Conservation (phyloP, 2,113 vertebrate genomes). For the Otolemur garnettii region DNA sequence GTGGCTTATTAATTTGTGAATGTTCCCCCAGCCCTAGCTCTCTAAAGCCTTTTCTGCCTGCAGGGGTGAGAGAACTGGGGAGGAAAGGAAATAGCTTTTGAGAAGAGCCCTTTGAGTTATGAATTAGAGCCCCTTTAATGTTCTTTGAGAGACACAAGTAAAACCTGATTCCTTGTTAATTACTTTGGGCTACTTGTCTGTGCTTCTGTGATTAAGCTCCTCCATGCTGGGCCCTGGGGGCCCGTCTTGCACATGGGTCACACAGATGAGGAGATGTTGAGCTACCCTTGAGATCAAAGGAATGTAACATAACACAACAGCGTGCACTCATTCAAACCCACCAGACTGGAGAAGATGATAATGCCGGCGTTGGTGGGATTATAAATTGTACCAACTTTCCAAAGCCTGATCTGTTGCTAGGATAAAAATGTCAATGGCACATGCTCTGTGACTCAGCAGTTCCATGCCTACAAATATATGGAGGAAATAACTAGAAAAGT, state of each 20-base stretch:
- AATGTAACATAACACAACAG: background rate
- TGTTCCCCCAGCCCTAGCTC: background rate
- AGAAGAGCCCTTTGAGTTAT: slow-evolving; percentile 6
- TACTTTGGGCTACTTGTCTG: background rate
- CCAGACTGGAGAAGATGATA: background rate
- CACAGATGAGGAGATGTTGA: background rate
- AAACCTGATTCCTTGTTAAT: slow-evolving; percentile 35
- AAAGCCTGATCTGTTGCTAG: background rate
- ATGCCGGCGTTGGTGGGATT: background rate
- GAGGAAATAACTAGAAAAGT: background rate
- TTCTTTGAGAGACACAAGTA: background rate
- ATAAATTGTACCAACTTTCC: background rate
- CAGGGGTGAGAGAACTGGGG: background rate
- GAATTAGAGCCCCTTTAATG: background rate
- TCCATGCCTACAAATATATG: fast-evolving
- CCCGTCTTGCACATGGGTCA: background rate
- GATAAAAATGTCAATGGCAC: background rate
- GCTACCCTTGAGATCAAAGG: slow-evolving; percentile 1
- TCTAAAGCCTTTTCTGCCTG: background rate
- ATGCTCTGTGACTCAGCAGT: background rate
- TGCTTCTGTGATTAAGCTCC: background rate
- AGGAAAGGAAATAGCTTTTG: background rate
- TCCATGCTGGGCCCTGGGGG: background rate
- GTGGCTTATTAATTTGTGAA: background rate
- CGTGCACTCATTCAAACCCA: background rate